Base-by-base conservation (phyloP, 2,797 vertebrate species). In the Halcyon badia region DNA sequence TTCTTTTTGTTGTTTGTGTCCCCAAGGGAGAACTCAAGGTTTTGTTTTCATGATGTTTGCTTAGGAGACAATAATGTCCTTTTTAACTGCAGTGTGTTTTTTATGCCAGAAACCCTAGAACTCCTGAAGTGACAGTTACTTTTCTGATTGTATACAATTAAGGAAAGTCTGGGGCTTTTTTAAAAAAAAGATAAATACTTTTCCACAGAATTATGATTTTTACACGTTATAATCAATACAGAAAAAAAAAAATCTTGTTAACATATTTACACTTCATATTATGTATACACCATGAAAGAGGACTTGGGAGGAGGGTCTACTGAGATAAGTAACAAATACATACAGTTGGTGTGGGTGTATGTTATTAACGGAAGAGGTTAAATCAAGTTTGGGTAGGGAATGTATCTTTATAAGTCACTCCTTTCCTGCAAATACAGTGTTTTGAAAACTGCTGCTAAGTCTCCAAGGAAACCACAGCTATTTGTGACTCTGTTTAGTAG, bases 401-500 rank as follows among this genome's bases (percentile, higher is more conserved):
- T 54, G 11, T 69, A 62, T 46, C 64, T 96, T 82, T 85, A 61
- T 79, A 95, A 96, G 82, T 94, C 71, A 81, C 49, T 91, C 41
- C 73, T 80, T 88, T 73, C 37, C 54, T 72, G 30, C 64, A 30
- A 88, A 71, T 78, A 48, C 22, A 35, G 48, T 87, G 37, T 91
- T 95, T 89, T 87, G 88, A 96, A 94, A 95, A 83, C 87, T 96
- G 83, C 95, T 96, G 68, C 42, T 77, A 84, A 97, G 87, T 98
- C 94, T 97, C 98, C 97, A 98, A 98, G 98, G 98, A 98, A 98
- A 98, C 97, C 94, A 90, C 24, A 92, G 96, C 97, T 98, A 97
- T 98, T 97, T 98, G 97, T 97, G 97, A 97, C 92, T 97, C 77
- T 87, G 80, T 94, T 90, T 98, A 94, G 93, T 97, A 96, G 97